These are phyloP conservation scores for Vanacampus margaritifer DNA, from an alignment of 2,113 vertebrate species.

Conservation along the genomic window DNA sequence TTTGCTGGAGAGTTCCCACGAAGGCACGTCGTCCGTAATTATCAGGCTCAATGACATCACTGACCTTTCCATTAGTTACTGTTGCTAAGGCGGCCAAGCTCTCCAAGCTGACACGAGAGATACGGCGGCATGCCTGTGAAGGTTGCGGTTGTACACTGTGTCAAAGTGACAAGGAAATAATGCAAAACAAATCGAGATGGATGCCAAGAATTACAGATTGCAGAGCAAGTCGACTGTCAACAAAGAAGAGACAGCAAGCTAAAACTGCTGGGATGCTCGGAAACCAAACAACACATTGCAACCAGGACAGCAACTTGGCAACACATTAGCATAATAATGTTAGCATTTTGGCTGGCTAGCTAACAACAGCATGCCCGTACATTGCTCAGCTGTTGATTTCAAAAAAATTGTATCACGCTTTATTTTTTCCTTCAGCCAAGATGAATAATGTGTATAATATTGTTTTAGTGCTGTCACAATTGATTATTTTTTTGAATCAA, in stretches of 20 bases:
- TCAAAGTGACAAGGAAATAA: not conserved
- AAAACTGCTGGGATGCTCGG: not conserved
- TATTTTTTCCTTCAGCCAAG: no score
- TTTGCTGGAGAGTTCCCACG: slow-evolving; percentile 1
- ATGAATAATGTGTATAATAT: no score
- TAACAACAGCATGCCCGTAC: no score
- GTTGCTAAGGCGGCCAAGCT: not conserved
- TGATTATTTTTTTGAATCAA: no score
- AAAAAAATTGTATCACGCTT: no score
- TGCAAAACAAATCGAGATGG: not conserved
- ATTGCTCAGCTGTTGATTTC: no score
- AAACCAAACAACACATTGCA: no score
- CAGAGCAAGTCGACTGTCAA: not conserved
- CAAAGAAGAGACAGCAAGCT: not conserved
- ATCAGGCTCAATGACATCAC: not conserved
- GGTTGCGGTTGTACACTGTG: not conserved
- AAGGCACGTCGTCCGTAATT: not conserved
- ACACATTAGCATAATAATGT: no score
- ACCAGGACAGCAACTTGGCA: no score
- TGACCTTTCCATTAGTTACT: not conserved
- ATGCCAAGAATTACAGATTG: not conserved
- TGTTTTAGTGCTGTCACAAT: no score
- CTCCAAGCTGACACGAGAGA: not conserved
- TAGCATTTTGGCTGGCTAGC: no score
- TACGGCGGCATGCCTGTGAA: not conserved